Evolutionary conservation across 92 coral and sea anemone species (phyloP).

Genomic region (Muricea muricata): DNA sequence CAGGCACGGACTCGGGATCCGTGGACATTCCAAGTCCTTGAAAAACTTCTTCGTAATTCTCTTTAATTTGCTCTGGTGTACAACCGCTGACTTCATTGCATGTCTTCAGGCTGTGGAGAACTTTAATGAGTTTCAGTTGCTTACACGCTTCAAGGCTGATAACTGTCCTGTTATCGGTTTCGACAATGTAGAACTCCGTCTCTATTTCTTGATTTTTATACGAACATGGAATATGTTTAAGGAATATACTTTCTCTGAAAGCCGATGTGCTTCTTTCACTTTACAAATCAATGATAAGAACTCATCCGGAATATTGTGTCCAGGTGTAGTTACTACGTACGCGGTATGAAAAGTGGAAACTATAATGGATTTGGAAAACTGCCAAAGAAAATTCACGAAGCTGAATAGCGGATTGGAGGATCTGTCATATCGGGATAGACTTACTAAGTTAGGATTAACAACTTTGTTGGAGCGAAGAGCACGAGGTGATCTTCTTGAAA

Average conservation of each 20-base stretch:
- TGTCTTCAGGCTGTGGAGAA: background rate
- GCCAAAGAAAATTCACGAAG: too few species aligned
- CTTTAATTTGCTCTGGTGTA: background rate
- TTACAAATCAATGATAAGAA: too few species aligned
- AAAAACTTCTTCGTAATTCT: background rate
- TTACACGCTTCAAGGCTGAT: background rate
- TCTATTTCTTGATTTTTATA: background rate
- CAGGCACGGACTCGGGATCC: background rate
- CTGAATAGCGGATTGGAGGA: too few species aligned
- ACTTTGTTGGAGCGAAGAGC: too few species aligned
- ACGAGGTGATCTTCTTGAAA: too few species aligned
- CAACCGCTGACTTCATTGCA: background rate
- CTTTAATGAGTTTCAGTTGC: background rate
- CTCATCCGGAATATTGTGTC: too few species aligned
- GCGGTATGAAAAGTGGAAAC: too few species aligned
- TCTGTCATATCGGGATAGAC: too few species aligned
- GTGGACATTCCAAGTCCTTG: background rate
- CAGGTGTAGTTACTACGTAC: too few species aligned
- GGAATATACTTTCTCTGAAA: background rate
- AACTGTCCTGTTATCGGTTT: background rate
- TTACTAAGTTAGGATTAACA: too few species aligned
- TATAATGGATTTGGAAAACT: too few species aligned
- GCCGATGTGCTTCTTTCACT: background rate
- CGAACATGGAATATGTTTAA: background rate
- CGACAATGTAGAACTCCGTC: constrained; percentile 7